Evolutionary conservation across 2,888 invertebrate genomes (phyloP), one percentile per base, ranked within the genome.

Genomic region (Lomographa bimaculata): DNA sequence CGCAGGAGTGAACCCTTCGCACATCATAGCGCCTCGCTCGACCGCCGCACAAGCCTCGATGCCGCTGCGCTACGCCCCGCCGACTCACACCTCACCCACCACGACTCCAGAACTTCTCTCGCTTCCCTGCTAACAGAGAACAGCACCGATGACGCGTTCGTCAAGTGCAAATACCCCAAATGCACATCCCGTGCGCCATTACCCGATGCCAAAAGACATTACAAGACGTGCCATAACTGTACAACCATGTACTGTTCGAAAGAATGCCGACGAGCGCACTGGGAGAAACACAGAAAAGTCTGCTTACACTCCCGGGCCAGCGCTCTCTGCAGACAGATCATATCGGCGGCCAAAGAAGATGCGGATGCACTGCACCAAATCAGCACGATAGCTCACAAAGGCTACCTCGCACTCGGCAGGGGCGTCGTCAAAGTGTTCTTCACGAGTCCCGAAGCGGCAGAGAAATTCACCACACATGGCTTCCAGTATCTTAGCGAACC

Each of bases 141-240:
- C 52, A 84, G 87, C 61, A 67, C 74, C 1, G 89, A 90, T 39
- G 91, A 91, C 26, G 84, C 90, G 25, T 71, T 92, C 64, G 91
- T 95, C 57, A 91, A 91, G 57, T 96, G 96, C 78, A 93, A 95
- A 54, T 95, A 95, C 82, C 94, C 94, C 54, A 94, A 95, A 74
- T 97, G 97, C 84, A 90, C 91, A 57, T 93, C 94, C 39, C 91
- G 93, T 40, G 91, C 95, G 27, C 92, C 92, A 1, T 78, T 94
- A 38, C 89, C 92, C 42, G 94, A 96, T 58, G 98, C 98, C 45
- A 93, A 95, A 56, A 91, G 93, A 58, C 91, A 92, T 61, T 98
- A 94, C 90, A 97, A 98, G 79, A 95, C 95, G 60, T 97, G 97
- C 81, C 97, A 97, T 89, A 98, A 98, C 79, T 98, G 98, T 89